phyloP scores from a whole-genome alignment of 1,140 invertebrate genomes.

The Drosophila sechellia region DNA sequence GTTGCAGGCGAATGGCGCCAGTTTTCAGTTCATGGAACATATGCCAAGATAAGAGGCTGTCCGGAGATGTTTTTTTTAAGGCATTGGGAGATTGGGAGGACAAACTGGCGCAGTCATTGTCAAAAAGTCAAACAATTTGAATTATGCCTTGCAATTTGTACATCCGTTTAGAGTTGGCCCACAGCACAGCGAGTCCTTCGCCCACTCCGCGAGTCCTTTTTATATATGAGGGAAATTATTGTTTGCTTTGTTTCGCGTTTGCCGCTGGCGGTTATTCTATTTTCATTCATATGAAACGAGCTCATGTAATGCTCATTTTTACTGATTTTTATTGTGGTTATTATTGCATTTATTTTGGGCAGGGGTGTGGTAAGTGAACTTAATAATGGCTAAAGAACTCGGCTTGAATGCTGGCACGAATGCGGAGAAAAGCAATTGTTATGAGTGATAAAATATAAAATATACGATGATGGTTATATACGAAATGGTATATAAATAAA shows the following conservation, averaged over 20 bases:
- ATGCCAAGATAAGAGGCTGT: slow-evolving; percentile 64
- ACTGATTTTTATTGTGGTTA: slow-evolving; percentile 71
- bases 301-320: slow-evolving; percentile 53
- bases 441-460: neutral
- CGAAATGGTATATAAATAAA: neutral
- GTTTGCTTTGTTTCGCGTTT: slow-evolving; percentile 69
- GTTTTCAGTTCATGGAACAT: slow-evolving; percentile 22
- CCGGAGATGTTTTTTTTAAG: neutral
- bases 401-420: neutral
- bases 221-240: slow-evolving; percentile 75
- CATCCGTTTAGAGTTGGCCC: slow-evolving; percentile 71
- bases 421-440: neutral
- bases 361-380: neutral
- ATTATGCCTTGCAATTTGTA: slow-evolving; percentile 84
- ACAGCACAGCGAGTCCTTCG: slow-evolving; percentile 20
- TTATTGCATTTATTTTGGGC: slow-evolving; percentile 64
- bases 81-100: slow-evolving; percentile 17
- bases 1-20: slow-evolving; percentile 53
- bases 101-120: slow-evolving; percentile 70
- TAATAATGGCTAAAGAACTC: slow-evolving; percentile 4
- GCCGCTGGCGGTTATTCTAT: slow-evolving; percentile 65
- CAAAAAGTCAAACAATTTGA: slow-evolving; percentile 83
- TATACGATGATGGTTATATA: too few relatives aligned
- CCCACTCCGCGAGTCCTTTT: slow-evolving; percentile 23
- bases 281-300: slow-evolving; percentile 27